Base-by-base conservation (phyloP, 2,888 invertebrate species). In the Pilophorus perplexus region DNA sequence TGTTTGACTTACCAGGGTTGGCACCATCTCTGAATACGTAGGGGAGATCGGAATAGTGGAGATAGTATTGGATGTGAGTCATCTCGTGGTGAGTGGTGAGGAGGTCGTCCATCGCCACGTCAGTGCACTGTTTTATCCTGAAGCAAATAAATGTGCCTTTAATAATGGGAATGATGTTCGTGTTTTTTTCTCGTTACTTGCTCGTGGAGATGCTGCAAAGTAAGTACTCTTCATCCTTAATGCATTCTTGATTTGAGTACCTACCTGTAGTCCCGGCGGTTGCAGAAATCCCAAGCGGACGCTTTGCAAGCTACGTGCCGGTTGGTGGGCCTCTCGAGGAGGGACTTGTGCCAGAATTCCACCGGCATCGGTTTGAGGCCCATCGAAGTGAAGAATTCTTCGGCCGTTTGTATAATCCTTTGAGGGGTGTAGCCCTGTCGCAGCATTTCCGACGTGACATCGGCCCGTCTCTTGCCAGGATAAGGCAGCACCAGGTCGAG, bases 281-380 rank as follows among this genome's bases (percentile, higher is more conserved):
- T 89, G 74, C 88, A 89, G 77, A 92, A 90, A 77, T 93, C 91
- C 91, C 91, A 92, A 1, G 92, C 88, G 68, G 88, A 88, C 0
- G 88, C 83, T 0, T 85, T 86, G 73, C 89, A 89, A 71, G 87
- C 86, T 0, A 84, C 85, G 75, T 82, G 86, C 68, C 87, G 80
- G 71, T 87, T 86, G 5, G 46, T 50, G 0, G 93, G 91, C 67
- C 87, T 83, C 71, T 86, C 85, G 27, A 93, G 79, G 82, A 93
- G 82, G 0, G 92, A 92, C 23, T 85, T 83, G 40, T 86, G 82
- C 90, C 93, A 93, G 79, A 93, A 93, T 77, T 89, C 87, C 0
- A 87, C 85, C 0, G 90, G 86, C 80, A 89, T 89, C 0, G 88
- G 85, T 74, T 86, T 86, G 74, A 93, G 79, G 0, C 90, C 90